A percentile compares a stretch with the other conserved stretches of the same genome.
These are phyloP conservation scores for Allygus modestus DNA, from an alignment of 2,888 invertebrate species.

Conservation along the genomic window DNA sequence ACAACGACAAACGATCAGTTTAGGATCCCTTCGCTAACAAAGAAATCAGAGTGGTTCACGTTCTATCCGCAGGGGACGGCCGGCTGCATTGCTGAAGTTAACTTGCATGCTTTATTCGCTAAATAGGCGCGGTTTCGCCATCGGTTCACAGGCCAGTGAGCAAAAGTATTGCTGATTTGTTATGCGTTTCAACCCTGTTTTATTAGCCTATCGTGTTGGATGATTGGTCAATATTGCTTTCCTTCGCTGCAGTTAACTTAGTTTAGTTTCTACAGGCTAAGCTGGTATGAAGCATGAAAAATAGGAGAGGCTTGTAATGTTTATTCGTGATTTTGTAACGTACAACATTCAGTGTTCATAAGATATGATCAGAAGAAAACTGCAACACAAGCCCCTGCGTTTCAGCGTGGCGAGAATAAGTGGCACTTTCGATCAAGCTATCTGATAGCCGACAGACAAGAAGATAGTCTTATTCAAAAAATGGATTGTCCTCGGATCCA, in stretches of 20 bases:
- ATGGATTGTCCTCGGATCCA: no score
- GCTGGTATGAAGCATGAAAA: no score
- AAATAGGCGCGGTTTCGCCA: conserved; percentile 37
- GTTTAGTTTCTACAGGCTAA: neutral
- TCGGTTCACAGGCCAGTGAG: conserved; percentile 26
- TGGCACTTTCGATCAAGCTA: no score
- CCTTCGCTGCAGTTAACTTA: neutral
- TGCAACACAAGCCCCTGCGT: no score
- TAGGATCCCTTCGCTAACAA: conserved; percentile 37
- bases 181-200: conserved; percentile 12
- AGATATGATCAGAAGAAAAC: no score
- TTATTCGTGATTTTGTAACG: neutral
- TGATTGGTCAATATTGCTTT: neutral
- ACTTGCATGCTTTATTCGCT: conserved; percentile 29
- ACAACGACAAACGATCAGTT: conserved; percentile 44
- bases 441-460: no score
- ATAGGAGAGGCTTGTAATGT: no score
- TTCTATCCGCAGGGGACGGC: neutral
- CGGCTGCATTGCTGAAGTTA: conserved; percentile 12
- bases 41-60: conserved; percentile 10
- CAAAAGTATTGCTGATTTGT: conserved; percentile 9
- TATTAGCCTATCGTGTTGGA: conserved; percentile 8
- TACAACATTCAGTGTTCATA: no score
- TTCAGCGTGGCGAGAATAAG: no score
- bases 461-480: no score